A percentile compares a stretch with the other conserved stretches of the same genome.
These are phyloP conservation scores for Oncorhynchus masou DNA, from an alignment of 2,113 vertebrate species.

Conservation along the genomic window DNA sequence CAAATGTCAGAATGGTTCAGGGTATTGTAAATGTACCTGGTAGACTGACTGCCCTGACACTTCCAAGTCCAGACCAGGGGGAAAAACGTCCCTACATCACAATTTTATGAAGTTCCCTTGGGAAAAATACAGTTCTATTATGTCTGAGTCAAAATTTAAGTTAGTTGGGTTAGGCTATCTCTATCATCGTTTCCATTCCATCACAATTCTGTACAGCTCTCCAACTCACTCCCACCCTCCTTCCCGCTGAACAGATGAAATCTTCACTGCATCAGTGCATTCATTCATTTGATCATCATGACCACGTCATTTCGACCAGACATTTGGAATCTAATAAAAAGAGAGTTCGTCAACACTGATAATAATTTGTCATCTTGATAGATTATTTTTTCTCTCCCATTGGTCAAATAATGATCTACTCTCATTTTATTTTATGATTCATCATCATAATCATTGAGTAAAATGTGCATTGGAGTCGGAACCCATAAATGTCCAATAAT, in stretches of 20 bases:
- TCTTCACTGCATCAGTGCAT: background rate
- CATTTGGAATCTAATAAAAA: conserved; percentile 12
- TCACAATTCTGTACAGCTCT: background rate
- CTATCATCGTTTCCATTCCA: background rate
- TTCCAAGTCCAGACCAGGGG: too few relatives aligned
- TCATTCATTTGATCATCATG: conserved; percentile 2
- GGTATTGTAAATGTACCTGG: too few relatives aligned
- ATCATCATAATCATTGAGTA: conserved; percentile 26
- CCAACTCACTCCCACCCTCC: conserved; percentile 21
- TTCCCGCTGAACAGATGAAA: background rate
- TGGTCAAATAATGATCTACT: conserved; percentile 19
- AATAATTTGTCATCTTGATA: conserved; percentile 18
- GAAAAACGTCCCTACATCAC: too few relatives aligned
- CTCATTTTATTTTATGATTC: conserved; percentile 34
- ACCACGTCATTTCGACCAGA: conserved; percentile 2
- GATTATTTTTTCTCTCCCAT: background rate
- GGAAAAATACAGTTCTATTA: too few relatives aligned
- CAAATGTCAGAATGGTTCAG: too few relatives aligned
- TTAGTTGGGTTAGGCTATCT: too few relatives aligned
- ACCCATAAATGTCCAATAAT: conserved; percentile 9
- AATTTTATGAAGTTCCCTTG: too few relatives aligned
- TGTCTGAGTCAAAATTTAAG: too few relatives aligned
- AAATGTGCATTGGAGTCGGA: conserved; percentile 18
- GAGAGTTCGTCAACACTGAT: background rate
- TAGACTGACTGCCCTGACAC: too few relatives aligned